These are phyloP conservation scores for Sogatella furcifera DNA, from an alignment of 1,140 invertebrate genomes.

Conservation along the genomic window DNA sequence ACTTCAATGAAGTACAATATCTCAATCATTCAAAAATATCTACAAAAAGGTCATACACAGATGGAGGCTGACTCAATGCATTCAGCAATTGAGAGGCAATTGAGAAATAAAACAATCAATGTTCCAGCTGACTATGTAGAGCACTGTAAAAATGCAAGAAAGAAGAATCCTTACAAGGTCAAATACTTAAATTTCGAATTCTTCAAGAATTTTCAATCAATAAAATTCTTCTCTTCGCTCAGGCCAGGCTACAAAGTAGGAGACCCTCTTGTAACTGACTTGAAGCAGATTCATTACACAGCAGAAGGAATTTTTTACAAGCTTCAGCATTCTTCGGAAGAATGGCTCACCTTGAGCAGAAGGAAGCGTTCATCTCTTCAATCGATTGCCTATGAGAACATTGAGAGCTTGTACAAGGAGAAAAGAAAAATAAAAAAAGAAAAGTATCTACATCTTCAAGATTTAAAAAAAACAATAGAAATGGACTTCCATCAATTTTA, in stretches of 20 bases:
- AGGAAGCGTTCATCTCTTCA: neutral
- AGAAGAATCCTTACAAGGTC: conserved; percentile 9
- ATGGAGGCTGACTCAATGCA: conserved; percentile 34
- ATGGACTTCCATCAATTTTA: conserved; percentile 11
- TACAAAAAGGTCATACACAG: conserved; percentile 33
- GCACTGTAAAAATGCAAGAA: conserved; percentile 12
- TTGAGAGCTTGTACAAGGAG: conserved; percentile 5
- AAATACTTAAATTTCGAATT: conserved; percentile 11
- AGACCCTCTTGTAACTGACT: conserved; percentile 12
- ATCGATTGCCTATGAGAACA: neutral
- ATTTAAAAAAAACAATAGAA: conserved; percentile 1
- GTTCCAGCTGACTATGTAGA: conserved; percentile 17
- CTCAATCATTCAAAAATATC: conserved; percentile 31
- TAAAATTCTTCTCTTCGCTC: conserved; percentile 11
- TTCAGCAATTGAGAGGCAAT: conserved; percentile 18
- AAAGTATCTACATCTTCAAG: conserved; percentile 12
- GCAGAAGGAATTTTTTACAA: conserved; percentile 17
- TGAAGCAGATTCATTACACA: conserved; percentile 16
- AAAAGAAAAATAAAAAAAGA: conserved; percentile 9
- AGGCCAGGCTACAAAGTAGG: conserved; percentile 11
- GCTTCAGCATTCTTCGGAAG: conserved; percentile 7
- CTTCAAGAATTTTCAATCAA: conserved; percentile 13
- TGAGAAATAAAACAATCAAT: conserved; percentile 14
- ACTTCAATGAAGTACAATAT: conserved; percentile 22
- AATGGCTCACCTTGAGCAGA: conserved; percentile 7